Base-by-base conservation (phyloP, 2,113 vertebrate genomes). In the Apteryx mantelli region DNA sequence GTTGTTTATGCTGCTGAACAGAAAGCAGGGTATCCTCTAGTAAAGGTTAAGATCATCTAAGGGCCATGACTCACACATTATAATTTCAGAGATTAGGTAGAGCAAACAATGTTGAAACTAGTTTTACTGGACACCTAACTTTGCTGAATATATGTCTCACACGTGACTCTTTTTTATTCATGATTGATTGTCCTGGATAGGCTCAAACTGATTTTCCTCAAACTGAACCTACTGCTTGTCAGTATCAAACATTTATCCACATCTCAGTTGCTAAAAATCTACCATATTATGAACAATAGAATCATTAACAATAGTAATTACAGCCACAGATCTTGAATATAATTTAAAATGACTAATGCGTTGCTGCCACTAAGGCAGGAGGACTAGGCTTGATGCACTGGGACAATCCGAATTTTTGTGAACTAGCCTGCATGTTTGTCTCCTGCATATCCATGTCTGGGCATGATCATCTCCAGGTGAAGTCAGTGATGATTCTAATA, bases 81-180 rank as follows among this genome's bases (percentile, higher is more conserved):
- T 97, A 96, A 94, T 97, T 97, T 96, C 66, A 96, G 94, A 97
- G 96, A 97, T 95, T 96, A 97, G 82, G 91, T 84, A 93, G 87
- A 85, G 80, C 83, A 86, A 95, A 82, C 86, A 88, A 84, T 93
- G 95, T 95, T 65, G 78, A 96, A 98, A 98, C 96, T 93, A 90
- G 97, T 97, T 97, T 96, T 97, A 97, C 95, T 96, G 90, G 97
- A 96, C 97, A 96, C 82, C 78, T 94, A 96, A 85, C 79, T 96
- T 94, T 93, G 94, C 92, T 96, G 93, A 95, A 97, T 94, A 79
- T 90, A 96, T 95, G 76, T 82, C 95, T 94, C 76, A 96, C 94
- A 95, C 5, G 58, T 97, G 96, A 94, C 79, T 86, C 91, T 83
- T 82, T 91, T 93, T 97, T 94, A 91, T 93, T 95, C 92, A 91